Conservation (phyloP, 1,140 invertebrate genomes). For the Streblospio benedicti region DNA sequence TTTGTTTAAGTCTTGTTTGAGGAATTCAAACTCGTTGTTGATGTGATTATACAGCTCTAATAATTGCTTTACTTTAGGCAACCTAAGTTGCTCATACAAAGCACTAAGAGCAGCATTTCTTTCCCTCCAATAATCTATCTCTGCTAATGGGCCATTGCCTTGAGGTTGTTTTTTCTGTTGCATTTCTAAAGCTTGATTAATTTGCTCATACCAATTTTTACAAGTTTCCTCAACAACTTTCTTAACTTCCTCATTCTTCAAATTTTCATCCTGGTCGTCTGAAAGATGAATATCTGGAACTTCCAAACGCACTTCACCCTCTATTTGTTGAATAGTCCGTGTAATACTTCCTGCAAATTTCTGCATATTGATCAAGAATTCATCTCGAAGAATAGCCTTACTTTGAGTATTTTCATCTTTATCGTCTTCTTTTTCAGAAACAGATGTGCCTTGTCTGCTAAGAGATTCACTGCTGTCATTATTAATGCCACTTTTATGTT, state of each 20-base stretch:
- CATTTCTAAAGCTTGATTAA: slow-evolving; percentile 39
- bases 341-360: slow-evolving; percentile 47
- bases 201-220: slow-evolving; percentile 41
- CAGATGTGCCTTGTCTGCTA: neutral
- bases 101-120: slow-evolving; percentile 64
- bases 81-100: slow-evolving; percentile 70
- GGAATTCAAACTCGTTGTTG: slow-evolving; percentile 25
- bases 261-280: slow-evolving; percentile 36
- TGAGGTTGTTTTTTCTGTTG: slow-evolving; percentile 47
- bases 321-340: slow-evolving; percentile 48
- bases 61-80: slow-evolving; percentile 58
- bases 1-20: slow-evolving; percentile 53
- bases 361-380: slow-evolving; percentile 48
- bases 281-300: slow-evolving; percentile 39
- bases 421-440: slow-evolving; percentile 11
- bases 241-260: slow-evolving; percentile 40
- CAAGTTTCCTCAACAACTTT: slow-evolving; percentile 35
- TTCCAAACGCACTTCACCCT: slow-evolving; percentile 47
- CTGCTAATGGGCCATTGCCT: slow-evolving; percentile 66
- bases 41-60: slow-evolving; percentile 51
- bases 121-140: slow-evolving; percentile 75
- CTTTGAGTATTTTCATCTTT: slow-evolving; percentile 27
- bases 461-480: neutral
- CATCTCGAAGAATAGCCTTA: slow-evolving; percentile 45
- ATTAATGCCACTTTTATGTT: slow-evolving; percentile 21